Conservation (phyloP, 2,888 invertebrate species). For the Bombylius discolor region DNA sequence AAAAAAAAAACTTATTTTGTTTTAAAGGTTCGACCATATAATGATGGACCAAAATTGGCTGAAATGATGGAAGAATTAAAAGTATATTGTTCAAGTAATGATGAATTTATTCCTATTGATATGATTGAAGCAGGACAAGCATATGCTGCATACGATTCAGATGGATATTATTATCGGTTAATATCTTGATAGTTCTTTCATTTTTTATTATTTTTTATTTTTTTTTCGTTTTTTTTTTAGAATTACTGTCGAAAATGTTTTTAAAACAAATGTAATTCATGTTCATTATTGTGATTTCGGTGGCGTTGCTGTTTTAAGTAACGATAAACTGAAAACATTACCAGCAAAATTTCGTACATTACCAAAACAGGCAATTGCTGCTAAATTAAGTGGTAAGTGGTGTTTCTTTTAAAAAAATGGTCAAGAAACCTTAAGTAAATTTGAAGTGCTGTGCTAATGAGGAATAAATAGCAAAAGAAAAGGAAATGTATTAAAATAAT, state of each 20-base stretch:
- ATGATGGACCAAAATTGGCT: conserved; percentile 36
- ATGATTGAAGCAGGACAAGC: conserved; percentile 46
- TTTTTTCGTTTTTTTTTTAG: conserved; percentile 25
- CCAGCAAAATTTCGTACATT: conserved; percentile 43
- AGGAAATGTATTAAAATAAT: too few species aligned
- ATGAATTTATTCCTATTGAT: conserved; percentile 38
- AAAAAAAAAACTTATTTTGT: background rate
- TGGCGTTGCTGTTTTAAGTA: conserved; percentile 43
- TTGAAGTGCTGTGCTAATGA: too few species aligned
- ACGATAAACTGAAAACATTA: conserved; percentile 43
- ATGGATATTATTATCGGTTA: conserved; percentile 63
- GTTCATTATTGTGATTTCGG: conserved; percentile 54
- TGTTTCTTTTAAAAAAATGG: background rate
- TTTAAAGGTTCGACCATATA: conserved; percentile 40
- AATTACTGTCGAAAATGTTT: conserved; percentile 42
- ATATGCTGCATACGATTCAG: conserved; percentile 53
- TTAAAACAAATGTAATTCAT: conserved; percentile 42
- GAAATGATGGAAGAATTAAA: conserved; percentile 56
- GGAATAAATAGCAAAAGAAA: too few species aligned
- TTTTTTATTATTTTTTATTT: background rate
- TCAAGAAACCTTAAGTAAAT: too few species aligned
- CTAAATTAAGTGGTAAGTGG: conserved; percentile 45
- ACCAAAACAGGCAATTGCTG: conserved; percentile 53
- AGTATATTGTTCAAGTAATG: conserved; percentile 42
- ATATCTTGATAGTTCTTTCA: conserved; percentile 11